Evolutionary conservation across 2,888 invertebrate genomes (phyloP), one percentile per base, ranked within the genome.

Genomic region (Pasiphila rectangulata): DNA sequence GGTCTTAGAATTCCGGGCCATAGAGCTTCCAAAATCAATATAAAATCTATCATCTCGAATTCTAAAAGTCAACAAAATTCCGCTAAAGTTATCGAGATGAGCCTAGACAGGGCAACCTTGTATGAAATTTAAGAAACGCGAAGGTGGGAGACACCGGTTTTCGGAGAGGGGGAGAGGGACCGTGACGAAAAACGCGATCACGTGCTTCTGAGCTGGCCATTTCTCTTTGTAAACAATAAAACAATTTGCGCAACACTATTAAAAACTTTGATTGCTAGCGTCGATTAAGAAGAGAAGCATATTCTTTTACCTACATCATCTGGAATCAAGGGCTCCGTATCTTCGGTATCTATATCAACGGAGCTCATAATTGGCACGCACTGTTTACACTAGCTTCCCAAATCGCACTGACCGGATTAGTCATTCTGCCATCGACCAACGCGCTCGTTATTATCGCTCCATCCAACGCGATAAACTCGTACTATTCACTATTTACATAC

Each of bases 281-380:
- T 7, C 6, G 7, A 27, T 27, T 27, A 5, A 6, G 15, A 23
- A 16, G 7, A 16, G 3, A 24, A 7, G 5, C 25, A 35, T 13
- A 16, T n/a, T 12, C 12, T 10, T 45, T 75, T 77, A 77, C 79
- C 76, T 71, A 79, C 74, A 73, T 72, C 54, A 15, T 56, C 62
- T 30, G 45, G 41, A 44, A 78, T 57, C 7, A 81, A 61, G 2
- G 75, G 72, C 42, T 69, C 72, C 0, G 57, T 66, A 16, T 79
- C 77, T 13, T 40, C 66, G 43, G 45, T 52, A 15, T 54, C 65
- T 40, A 47, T 48, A 16, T 54, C 63, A 12, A 52, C 37, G 10
- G 56, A 27, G 13, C 57, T 48, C 62, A 64, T n/a, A n/a, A n/a
- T 63, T 30, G 15, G 36, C 36, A 44, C 43, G 21, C 46, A 56